A percentile compares a stretch with the other conserved stretches of the same genome.
Evolutionary conservation across 2,113 vertebrate species (phyloP).

Genomic region (Hippocampus abdominalis): DNA sequence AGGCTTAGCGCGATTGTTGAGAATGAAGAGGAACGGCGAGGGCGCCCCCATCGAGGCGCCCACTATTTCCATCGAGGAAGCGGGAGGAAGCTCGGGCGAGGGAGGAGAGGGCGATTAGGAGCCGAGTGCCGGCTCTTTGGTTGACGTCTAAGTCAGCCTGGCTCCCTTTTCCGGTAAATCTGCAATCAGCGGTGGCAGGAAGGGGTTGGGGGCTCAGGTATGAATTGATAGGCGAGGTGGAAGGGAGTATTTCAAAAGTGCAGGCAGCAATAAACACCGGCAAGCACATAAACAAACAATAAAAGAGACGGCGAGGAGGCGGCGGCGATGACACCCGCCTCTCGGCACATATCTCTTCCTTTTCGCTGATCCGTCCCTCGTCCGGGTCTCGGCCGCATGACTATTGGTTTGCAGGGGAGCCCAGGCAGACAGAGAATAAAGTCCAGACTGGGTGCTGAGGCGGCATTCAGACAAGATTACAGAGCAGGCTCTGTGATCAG

Average conservation of each 20-base stretch:
- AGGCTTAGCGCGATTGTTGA: not conserved
- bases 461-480: constrained; percentile 78
- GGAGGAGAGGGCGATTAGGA: constrained; percentile 7
- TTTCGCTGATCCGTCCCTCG: constrained; percentile 27
- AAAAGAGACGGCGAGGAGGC: constrained; percentile 28
- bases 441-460: constrained; percentile 81
- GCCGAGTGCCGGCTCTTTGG: constrained; percentile 15
- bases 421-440: constrained; percentile 53
- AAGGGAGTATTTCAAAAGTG: constrained; percentile 31
- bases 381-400: constrained; percentile 16
- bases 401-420: constrained; percentile 76
- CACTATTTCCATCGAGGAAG: constrained; percentile 24
- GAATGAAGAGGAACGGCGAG: constrained; percentile 23
- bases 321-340: not conserved
- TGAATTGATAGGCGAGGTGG: constrained; percentile 16
- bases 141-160: constrained; percentile 16
- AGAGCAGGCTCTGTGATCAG: constrained; percentile 77
- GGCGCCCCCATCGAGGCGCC: constrained; percentile 16
- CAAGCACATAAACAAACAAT: constrained; percentile 44
- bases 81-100: not conserved
- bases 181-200: constrained; percentile 14
- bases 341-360: constrained; percentile 18
- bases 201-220: constrained; percentile 6
- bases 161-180: constrained; percentile 23
- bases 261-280: constrained; percentile 25